Evolutionary conservation across 2,797 vertebrate genomes (phyloP), one percentile per base, ranked within the genome.

Genomic region (Sus cebifrons): DNA sequence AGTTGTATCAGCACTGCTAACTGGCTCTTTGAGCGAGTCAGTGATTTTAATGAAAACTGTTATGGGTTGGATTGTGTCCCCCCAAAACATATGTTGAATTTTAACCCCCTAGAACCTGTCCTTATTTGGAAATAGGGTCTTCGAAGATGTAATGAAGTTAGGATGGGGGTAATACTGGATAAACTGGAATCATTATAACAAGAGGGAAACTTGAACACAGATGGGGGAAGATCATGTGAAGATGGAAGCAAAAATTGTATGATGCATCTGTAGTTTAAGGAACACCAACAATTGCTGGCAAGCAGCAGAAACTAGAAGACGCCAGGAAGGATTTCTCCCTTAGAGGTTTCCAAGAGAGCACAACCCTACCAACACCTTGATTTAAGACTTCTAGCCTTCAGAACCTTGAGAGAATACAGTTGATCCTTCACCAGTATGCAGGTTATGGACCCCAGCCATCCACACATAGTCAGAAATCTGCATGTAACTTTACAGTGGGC

Each of bases 81-180:
- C 20, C 16, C 3, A 20, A 91, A 82, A 44, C 17, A 32, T 65
- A 62, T 15, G 20, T 8, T 44, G 16, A 95, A 86, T 89, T 8
- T 32, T 68, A 89, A 92, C 18, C 10, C 10, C 54, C 3, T 36
- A 77, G 17, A 81, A 60, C 0, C 2, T 62, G 18, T 71, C 6
- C 6, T 84, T 77, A 52, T 81, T 54, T 82, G 23, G 27, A 78
- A 56, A 84, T 4, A 58, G 27, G 9, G 12, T 36, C 21, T 62
- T 93, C 60, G 40, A 10, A 82, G 23, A 84, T 89, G 5, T 54
- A 82, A 79, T 58, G 36, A 77, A 62, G 56, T 77, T 94, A 83
- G 78, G 14, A 85, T 29, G 21, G 87, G 0, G 0, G 2, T 71
- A 40, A 94, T 2, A 29, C 1, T 77, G 56, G 0, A 32, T 88